phyloP scores from a whole-genome alignment of 1,140 invertebrate species.

The Octopus sinensis region DNA sequence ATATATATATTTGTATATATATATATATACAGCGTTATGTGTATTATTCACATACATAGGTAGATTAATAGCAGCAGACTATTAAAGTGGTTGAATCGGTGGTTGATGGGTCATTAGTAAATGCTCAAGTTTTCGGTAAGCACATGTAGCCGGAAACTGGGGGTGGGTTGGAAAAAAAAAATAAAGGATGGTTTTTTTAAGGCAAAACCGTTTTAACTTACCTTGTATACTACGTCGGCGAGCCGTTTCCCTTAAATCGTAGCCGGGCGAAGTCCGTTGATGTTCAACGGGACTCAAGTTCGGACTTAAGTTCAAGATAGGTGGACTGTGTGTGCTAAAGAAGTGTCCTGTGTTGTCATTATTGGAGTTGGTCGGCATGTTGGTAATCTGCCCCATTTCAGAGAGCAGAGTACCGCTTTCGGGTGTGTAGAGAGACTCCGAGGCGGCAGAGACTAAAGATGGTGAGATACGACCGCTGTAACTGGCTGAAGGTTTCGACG shows the following conservation, averaged over 20 bases:
- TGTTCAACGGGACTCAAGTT: constrained; percentile 52
- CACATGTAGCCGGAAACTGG: no score
- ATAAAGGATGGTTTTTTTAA: no score
- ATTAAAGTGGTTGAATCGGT: no score
- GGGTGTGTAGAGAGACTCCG: constrained; percentile 2
- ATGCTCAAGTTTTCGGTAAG: no score
- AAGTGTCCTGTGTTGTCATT: constrained; percentile 31
- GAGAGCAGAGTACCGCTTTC: not conserved
- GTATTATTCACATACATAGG: no score
- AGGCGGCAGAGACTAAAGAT: not conserved
- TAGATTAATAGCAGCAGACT: no score
- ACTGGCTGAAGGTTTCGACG: constrained; percentile 26
- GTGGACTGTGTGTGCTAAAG: constrained; percentile 54
- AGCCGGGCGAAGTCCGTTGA: constrained; percentile 50
- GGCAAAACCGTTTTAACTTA: constrained; percentile 21
- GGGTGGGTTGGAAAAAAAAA: no score
- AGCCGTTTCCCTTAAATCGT: constrained; percentile 52
- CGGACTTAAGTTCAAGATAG: constrained; percentile 55
- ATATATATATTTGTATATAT: no score
- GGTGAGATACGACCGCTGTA: constrained; percentile 25
- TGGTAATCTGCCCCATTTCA: constrained; percentile 18
- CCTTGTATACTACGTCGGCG: constrained; percentile 47
- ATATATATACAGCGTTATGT: no score
- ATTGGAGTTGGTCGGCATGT: constrained; percentile 15
- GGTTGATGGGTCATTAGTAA: no score